Conservation (phyloP, 2,797 vertebrate genomes). For the Bucorvus abyssinicus region DNA sequence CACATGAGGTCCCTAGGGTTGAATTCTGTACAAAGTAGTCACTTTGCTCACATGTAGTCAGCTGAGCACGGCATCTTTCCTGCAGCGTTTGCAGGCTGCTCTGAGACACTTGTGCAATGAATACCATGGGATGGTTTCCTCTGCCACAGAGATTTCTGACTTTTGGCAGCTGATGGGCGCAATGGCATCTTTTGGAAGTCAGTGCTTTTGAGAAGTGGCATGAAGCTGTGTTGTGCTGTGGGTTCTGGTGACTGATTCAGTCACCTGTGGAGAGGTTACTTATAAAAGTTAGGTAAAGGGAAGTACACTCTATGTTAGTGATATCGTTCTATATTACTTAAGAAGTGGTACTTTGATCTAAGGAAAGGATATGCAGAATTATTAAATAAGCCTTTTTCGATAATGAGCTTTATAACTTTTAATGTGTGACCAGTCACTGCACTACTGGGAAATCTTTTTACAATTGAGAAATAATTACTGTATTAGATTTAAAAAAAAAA, state of each 20-base stretch:
- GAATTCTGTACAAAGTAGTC: not conserved
- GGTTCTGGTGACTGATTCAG: not conserved
- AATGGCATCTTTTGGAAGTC: not conserved
- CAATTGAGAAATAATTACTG: not conserved
- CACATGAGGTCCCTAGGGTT: not conserved
- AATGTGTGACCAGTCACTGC: not conserved
- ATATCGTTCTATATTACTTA: not conserved
- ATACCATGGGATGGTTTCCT: not conserved
- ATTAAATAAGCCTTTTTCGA: not conserved
- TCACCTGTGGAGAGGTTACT: not conserved
- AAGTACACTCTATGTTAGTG: not conserved
- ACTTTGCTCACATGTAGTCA: not conserved
- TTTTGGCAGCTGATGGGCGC: not conserved
- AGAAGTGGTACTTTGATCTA: not conserved
- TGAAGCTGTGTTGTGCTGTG: not conserved
- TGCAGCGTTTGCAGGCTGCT: not conserved
- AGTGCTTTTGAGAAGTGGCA: not conserved
- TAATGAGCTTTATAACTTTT: not conserved
- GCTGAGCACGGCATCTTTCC: not conserved
- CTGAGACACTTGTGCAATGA: accelerated
- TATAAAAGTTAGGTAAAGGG: not conserved
- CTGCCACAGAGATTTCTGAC: not conserved
- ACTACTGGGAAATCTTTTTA: not conserved
- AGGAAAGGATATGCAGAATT: not conserved
- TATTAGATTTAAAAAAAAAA: not conserved